Conservation (phyloP, 53 echinoderm and acorn worm species). For the Stichopus horrens region DNA sequence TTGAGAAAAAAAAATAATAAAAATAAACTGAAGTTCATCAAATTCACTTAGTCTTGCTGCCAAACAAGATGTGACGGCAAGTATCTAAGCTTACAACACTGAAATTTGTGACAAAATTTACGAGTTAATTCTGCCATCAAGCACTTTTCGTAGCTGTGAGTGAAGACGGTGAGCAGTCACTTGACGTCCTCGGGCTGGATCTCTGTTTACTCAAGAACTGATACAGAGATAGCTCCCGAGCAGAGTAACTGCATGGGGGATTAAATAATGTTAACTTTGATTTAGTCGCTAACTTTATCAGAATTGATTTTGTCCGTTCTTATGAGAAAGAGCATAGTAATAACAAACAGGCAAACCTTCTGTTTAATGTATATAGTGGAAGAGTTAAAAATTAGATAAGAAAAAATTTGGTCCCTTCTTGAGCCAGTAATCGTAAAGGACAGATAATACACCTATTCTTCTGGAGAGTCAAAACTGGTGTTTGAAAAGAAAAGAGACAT, state of each 20-base stretch:
- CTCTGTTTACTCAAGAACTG: not conserved
- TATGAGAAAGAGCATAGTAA: not conserved
- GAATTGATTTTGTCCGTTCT: not conserved
- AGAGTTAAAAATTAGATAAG: too few relatives aligned
- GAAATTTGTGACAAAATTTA: not conserved
- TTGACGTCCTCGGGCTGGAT: not conserved
- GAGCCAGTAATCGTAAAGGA: too few relatives aligned
- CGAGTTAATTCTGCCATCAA: not conserved
- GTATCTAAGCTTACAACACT: too few relatives aligned
- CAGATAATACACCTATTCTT: too few relatives aligned
- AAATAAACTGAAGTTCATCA: too few relatives aligned
- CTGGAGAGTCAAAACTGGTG: too few relatives aligned
- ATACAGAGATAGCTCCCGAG: not conserved
- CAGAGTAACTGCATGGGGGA: not conserved
- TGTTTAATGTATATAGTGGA: not conserved
- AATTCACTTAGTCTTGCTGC: too few relatives aligned
- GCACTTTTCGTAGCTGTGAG: not conserved
- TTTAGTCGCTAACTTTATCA: not conserved
- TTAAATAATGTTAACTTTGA: not conserved
- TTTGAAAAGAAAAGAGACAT: too few relatives aligned
- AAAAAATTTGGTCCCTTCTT: too few relatives aligned
- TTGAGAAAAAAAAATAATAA: too few relatives aligned
- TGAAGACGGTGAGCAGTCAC: not conserved
- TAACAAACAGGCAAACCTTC: not conserved
- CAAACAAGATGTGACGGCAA: too few relatives aligned